Percentiles rank a stretch among this genome's conserved stretches.
phyloP scores from a whole-genome alignment of 2,113 vertebrate species.

The Chaetorhynchus papuensis region DNA sequence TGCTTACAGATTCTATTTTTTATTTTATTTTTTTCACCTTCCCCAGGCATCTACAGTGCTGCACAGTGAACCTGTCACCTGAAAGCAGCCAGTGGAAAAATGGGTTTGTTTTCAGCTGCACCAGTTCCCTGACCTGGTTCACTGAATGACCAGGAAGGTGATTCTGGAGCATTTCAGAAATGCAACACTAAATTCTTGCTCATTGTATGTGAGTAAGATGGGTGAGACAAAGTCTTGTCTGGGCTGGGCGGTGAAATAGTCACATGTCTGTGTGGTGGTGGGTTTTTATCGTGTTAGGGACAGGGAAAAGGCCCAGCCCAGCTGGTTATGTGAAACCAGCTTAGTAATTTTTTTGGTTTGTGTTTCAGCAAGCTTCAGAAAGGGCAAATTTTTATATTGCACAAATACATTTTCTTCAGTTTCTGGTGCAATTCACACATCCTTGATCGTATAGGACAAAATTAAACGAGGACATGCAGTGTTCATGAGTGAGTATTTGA shows the following conservation, averaged over 20 bases:
- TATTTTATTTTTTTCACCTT: background rate
- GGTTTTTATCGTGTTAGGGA: background rate
- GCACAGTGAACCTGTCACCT: background rate
- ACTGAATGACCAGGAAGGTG: background rate
- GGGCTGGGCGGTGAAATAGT: background rate
- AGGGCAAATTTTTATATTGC: background rate
- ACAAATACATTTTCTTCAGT: background rate
- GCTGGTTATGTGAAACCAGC: background rate
- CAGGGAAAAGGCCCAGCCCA: too few species aligned
- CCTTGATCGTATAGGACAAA: background rate
- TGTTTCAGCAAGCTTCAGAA: background rate
- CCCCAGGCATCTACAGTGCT: background rate
- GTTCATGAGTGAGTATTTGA: background rate
- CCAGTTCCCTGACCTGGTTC: background rate
- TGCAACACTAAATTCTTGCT: background rate
- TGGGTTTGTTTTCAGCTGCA: background rate
- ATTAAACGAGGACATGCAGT: background rate
- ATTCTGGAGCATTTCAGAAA: background rate
- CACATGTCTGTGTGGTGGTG: background rate
- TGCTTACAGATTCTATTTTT: background rate
- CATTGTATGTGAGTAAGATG: background rate
- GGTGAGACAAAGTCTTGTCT: background rate
- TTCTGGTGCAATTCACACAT: background rate
- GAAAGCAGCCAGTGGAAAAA: background rate
- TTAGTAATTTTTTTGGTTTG: background rate